Evolutionary conservation across 2,888 invertebrate species (phyloP).

Genomic region (Tridacna gigas): DNA sequence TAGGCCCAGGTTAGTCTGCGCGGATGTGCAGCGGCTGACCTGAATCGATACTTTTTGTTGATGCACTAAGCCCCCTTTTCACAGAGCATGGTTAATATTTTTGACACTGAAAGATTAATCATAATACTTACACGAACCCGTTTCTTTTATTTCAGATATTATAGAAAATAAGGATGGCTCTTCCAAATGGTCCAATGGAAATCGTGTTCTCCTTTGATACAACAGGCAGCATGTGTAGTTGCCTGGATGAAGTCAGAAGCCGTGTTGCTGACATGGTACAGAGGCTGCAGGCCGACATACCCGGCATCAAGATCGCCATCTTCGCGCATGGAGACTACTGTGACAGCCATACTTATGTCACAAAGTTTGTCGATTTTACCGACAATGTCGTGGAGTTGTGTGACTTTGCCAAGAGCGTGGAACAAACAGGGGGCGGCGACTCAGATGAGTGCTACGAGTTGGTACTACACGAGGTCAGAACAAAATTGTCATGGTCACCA

Average conservation of each 20-base stretch:
- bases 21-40: too few relatives aligned
- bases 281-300: conserved; percentile 81
- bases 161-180: conserved; percentile 34
- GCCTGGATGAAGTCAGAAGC: conserved; percentile 72
- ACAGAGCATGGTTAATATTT: too few relatives aligned
- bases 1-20: too few relatives aligned
- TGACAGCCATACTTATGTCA: conserved; percentile 66
- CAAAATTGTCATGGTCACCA: conserved; percentile 79
- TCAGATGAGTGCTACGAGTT: conserved; percentile 83
- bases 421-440: conserved; percentile 79
- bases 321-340: conserved; percentile 84
- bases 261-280: conserved; percentile 78
- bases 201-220: conserved; percentile 81
- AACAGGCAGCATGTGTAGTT: conserved; percentile 77
- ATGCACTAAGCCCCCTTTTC: too few relatives aligned
- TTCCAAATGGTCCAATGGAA: conserved; percentile 71
- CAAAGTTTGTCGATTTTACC: conserved; percentile 66
- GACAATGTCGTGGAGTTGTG: conserved; percentile 62
- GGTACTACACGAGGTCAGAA: conserved; percentile 78
- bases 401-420: conserved; percentile 72
- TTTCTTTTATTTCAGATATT: not conserved
- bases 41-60: too few relatives aligned
- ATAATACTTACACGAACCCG: too few relatives aligned
- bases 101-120: too few relatives aligned
- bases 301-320: conserved; percentile 79